Evolutionary conservation across 2,797 vertebrate species (phyloP), one percentile per base, ranked within the genome.

Genomic region (Etheostoma nigrum): DNA sequence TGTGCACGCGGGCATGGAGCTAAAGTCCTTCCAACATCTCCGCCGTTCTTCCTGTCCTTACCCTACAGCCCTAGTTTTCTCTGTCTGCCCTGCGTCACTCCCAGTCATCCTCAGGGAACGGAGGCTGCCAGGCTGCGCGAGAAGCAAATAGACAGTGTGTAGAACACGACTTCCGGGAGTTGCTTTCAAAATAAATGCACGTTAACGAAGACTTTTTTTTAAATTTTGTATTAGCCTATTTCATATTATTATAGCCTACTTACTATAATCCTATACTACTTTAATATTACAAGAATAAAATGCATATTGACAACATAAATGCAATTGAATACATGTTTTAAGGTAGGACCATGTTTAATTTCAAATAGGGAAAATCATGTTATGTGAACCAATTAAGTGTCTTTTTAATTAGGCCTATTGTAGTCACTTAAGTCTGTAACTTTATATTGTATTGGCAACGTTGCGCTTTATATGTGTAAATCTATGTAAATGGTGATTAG

Each of bases 21-120:
- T 67, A 71, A 68, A 52, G 55, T 71, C 68, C 78, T 48, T 63
- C 88, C 85, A 87, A 91, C 89, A 85, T 92, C 90, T 84, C 82
- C 81, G 59, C 72, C 71, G 78, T 70, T 49, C 60, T 74, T 74
- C 86, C 79, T 62, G 74, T 89, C 86, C 89, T 81, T 62, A 57
- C 77, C 76, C 67, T 89, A 72, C 62, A 81, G 66, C 77, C 80
- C 88, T 88, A 78, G 72, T 82, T 88, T 88, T 90, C 85, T 87
- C 82, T 74, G 68, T 83, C 81, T 72, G 88, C 89, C 87, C 93
- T 93, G 92, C 90, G 93, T 95, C 93, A 93, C 92, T 91, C 89
- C 78, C 81, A 84, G 79, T 86, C 88, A 85, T 92, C 87, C 86
- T 72, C 63, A 73, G 86, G 84, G 85, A 82, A 71, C 74, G 65